phyloP scores from a whole-genome alignment of 2,888 invertebrate genomes.

The Rhagium mordax region DNA sequence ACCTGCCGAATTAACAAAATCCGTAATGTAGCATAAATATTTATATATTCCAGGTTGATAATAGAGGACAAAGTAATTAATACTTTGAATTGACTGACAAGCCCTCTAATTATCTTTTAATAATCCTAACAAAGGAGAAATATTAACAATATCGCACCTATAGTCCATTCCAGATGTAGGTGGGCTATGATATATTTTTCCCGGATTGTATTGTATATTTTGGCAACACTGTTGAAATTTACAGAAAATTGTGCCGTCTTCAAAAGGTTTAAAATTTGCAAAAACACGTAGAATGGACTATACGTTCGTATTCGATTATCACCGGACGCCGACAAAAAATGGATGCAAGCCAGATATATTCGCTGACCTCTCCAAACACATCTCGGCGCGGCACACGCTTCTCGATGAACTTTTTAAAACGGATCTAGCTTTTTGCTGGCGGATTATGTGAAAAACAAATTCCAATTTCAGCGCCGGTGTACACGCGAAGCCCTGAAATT shows the following conservation, averaged over 20 bases:
- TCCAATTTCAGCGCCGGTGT: constrained; percentile 28
- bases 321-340: not conserved
- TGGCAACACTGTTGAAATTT: too few relatives aligned
- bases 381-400: not conserved
- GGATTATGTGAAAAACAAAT: constrained; percentile 1
- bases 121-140: not conserved
- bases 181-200: too few relatives aligned
- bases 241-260: too few relatives aligned
- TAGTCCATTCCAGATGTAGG: too few relatives aligned
- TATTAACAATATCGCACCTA: not conserved
- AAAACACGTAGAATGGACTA: too few relatives aligned
- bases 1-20: too few relatives aligned
- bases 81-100: not conserved
- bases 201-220: too few relatives aligned
- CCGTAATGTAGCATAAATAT: too few relatives aligned
- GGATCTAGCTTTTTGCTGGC: not conserved
- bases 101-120: not conserved
- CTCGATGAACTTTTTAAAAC: not conserved
- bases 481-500: constrained; percentile 18
- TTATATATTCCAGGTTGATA: too few relatives aligned
- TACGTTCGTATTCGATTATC: too few relatives aligned
- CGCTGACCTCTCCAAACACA: not conserved
- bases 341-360: not conserved
- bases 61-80: too few relatives aligned
- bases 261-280: too few relatives aligned